Percentiles rank a stretch among this genome's conserved stretches.
Conservation (phyloP, 1,140 invertebrate genomes). For the Sinonovacula constricta region DNA sequence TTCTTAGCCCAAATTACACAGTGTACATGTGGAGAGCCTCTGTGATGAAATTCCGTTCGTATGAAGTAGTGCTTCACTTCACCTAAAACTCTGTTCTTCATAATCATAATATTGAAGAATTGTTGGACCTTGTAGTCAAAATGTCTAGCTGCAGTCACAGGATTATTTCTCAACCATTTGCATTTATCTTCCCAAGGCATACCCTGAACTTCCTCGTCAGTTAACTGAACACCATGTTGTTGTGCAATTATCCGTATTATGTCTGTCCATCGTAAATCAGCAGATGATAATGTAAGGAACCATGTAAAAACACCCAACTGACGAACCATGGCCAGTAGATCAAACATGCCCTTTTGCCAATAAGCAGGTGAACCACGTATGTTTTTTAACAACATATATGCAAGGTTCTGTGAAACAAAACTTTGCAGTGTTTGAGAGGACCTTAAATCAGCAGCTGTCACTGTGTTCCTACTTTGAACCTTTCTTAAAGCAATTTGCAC, state of each 20-base stretch:
- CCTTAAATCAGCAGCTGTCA: not conserved
- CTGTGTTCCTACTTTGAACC: not conserved
- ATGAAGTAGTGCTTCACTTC: conserved; percentile 16
- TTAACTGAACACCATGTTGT: not conserved
- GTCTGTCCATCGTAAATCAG: conserved; percentile 18
- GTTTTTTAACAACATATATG: conserved; percentile 25
- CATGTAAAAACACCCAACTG: conserved; percentile 8
- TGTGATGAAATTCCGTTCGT: conserved; percentile 19
- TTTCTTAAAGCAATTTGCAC: conserved; percentile 14
- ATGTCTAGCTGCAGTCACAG: conserved; percentile 16
- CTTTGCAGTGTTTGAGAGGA: conserved; percentile 3
- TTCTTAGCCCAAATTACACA: conserved; percentile 18
- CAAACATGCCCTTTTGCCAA: conserved; percentile 24
- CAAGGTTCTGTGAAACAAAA: conserved; percentile 7
- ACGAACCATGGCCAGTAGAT: conserved; percentile 8
- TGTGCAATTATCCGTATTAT: conserved; percentile 11
- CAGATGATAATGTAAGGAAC: conserved; percentile 21
- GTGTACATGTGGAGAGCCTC: conserved; percentile 29
- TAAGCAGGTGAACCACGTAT: conserved; percentile 18
- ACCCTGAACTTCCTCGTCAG: conserved; percentile 1
- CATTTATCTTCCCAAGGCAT: conserved; percentile 14
- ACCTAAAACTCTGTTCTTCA: conserved; percentile 7
- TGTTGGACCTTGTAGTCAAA: conserved; percentile 32
- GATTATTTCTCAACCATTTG: not conserved
- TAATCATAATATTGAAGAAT: conserved; percentile 10